A percentile compares a stretch with the other conserved stretches of the same genome.
These are phyloP conservation scores for Drosophila ironensis DNA, from an alignment of 1,140 invertebrate species.

Conservation along the genomic window DNA sequence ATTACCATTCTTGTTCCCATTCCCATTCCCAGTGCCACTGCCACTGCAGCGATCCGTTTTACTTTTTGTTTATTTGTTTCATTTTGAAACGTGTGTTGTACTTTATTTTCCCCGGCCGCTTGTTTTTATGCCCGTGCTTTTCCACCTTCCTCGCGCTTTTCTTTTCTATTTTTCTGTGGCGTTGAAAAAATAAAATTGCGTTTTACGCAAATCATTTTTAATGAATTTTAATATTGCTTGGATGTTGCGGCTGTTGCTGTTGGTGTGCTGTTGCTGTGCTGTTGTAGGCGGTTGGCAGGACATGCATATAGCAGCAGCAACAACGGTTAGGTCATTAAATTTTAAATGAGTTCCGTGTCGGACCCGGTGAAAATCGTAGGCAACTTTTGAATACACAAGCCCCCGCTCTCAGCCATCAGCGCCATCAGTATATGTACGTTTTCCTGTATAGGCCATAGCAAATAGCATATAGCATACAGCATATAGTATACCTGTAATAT, in stretches of 20 bases:
- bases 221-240: conserved; percentile 76
- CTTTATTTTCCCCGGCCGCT: conserved; percentile 36
- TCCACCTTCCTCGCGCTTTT: neutral
- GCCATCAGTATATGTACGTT: too few species aligned
- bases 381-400: too few species aligned
- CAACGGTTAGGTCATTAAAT: conserved; percentile 77
- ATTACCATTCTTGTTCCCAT: neutral
- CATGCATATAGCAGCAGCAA: conserved; percentile 36
- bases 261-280: conserved; percentile 12
- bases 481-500: conserved; percentile 5
- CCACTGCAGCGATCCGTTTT: conserved; percentile 13
- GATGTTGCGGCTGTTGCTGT: conserved; percentile 14
- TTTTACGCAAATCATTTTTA: conserved; percentile 81
- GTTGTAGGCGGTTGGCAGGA: conserved; percentile 15
- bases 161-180: conserved; percentile 19
- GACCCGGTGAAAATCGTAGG: conserved; percentile 62
- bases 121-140: conserved; percentile 29
- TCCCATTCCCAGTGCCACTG: neutral
- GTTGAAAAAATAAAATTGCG: conserved; percentile 75
- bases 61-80: conserved; percentile 54
- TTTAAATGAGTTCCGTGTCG: conserved; percentile 74
- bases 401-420: too few species aligned
- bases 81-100: conserved; percentile 55
- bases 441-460: too few species aligned
- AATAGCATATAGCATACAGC: too few species aligned